These are phyloP conservation scores for Rhopalosiphum maidis DNA, from an alignment of 1,140 invertebrate genomes.

Conservation along the genomic window DNA sequence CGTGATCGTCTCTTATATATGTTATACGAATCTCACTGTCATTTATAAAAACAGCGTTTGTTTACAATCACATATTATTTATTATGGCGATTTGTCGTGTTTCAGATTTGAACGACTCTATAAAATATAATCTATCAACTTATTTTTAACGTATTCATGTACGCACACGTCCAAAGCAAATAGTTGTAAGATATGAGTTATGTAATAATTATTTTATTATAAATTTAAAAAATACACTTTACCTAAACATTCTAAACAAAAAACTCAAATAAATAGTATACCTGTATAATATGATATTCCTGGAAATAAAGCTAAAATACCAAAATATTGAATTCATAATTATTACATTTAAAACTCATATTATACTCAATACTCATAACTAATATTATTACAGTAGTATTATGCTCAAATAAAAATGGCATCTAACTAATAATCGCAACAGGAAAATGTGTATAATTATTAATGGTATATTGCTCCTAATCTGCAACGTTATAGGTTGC, in stretches of 20 bases:
- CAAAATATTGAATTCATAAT: no score
- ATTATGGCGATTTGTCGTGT: background rate
- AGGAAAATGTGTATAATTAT: background rate
- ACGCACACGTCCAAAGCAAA: background rate
- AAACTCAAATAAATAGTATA: background rate
- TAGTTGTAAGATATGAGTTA: background rate
- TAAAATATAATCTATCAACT: background rate
- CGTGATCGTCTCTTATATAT: conserved; percentile 25
- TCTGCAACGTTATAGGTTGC: no score
- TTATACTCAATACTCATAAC: no score
- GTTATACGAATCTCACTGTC: background rate
- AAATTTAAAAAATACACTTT: background rate
- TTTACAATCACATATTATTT: background rate
- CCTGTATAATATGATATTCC: no score
- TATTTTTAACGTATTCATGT: background rate
- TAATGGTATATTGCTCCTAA: no score
- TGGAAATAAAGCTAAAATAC: no score
- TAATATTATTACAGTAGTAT: background rate
- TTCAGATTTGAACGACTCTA: background rate
- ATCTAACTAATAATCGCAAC: background rate
- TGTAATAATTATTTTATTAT: no score
- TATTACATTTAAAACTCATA: no score
- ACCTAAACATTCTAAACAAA: no score
- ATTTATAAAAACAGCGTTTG: conserved; percentile 28
- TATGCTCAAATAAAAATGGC: background rate